Evolutionary conservation across 2,797 vertebrate species (phyloP).

Genomic region (Iguana delicatissima): DNA sequence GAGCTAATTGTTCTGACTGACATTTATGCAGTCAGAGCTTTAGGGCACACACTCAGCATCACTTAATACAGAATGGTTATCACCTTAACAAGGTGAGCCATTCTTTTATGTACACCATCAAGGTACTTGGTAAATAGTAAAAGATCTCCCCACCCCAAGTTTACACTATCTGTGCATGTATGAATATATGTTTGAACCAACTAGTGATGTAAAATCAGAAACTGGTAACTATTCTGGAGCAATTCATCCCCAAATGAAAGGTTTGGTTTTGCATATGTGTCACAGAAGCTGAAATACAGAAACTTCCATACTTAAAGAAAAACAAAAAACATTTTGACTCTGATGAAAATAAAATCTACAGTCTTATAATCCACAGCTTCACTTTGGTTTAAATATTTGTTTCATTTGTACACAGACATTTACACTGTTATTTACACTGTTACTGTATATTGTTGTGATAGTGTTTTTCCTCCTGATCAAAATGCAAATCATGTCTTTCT

Average conservation of each 20-base stretch:
- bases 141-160: not conserved
- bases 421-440: constrained; percentile 51
- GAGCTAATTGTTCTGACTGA: constrained; percentile 19
- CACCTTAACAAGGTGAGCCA: not conserved
- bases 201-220: not conserved
- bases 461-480: constrained; percentile 57
- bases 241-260: not conserved
- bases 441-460: constrained; percentile 59
- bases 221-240: not conserved
- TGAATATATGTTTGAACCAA: not conserved
- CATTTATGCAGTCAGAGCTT: not conserved
- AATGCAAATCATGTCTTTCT: constrained; percentile 60
- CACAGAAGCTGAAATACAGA: constrained; percentile 33
- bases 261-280: constrained; percentile 6
- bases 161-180: not conserved
- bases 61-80: constrained; percentile 11
- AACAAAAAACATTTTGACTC: constrained; percentile 39
- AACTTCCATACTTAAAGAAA: constrained; percentile 27
- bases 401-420: constrained; percentile 51
- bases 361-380: constrained; percentile 58
- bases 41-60: not conserved
- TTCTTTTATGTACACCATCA: constrained; percentile 1
- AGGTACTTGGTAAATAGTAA: not conserved
- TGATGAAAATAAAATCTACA: constrained; percentile 33
- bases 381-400: constrained; percentile 39